Evolutionary conservation across 2,888 invertebrate genomes (phyloP).

Genomic region (Callinectes sapidus): DNA sequence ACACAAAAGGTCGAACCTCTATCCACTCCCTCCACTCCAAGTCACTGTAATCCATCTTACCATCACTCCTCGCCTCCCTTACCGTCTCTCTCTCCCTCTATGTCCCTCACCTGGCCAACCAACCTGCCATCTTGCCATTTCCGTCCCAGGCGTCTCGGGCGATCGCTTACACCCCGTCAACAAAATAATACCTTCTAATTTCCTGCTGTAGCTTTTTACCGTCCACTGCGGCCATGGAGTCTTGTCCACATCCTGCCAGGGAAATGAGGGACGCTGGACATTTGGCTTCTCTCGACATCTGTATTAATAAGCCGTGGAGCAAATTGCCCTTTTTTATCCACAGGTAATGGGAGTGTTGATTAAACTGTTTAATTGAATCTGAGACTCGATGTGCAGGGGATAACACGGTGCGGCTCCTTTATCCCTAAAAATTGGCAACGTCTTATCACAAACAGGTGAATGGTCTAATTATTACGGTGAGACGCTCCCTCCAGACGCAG

Average conservation of each 20-base stretch:
- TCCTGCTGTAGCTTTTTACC: constrained; percentile 26
- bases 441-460: neutral
- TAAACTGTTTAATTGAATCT: constrained; percentile 30
- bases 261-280: neutral
- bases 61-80: neutral
- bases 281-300: constrained; percentile 18
- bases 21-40: neutral
- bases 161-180: constrained; percentile 34
- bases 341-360: constrained; percentile 9
- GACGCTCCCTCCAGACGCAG: constrained; percentile 20
- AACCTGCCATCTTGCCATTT: constrained; percentile 20
- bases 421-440: neutral
- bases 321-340: neutral
- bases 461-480: neutral
- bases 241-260: constrained; percentile 29
- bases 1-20: neutral
- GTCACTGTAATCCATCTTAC: neutral
- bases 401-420: neutral
- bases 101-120: neutral
- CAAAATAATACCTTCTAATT: constrained; percentile 35
- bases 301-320: constrained; percentile 17
- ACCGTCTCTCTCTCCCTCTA: neutral
- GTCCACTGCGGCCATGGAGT: neutral
- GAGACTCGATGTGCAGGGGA: neutral
- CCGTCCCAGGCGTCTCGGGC: neutral